Conservation (phyloP, 2,888 invertebrate genomes). For the Polydrusus tereticollis region DNA sequence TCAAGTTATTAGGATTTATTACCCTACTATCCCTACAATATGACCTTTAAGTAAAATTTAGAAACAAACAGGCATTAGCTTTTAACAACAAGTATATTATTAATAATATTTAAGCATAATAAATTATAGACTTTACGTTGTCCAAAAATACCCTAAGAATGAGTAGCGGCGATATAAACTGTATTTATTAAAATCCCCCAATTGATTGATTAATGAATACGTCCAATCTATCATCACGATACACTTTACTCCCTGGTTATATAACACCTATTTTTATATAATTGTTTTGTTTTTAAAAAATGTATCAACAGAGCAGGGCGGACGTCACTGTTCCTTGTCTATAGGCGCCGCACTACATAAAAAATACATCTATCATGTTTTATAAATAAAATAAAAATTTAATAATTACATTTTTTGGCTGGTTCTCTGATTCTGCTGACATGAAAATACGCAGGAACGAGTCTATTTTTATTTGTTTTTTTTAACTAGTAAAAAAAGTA, state of each 20-base stretch:
- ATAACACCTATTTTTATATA: background rate
- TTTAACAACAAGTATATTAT: no score
- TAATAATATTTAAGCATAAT: no score
- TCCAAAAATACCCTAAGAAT: no score
- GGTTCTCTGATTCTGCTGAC: background rate
- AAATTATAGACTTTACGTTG: no score
- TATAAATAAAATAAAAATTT: background rate
- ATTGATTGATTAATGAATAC: no score
- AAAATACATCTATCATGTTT: background rate
- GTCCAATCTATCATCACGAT: background rate
- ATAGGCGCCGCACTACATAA: background rate
- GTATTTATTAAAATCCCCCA: no score
- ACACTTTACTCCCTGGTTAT: background rate
- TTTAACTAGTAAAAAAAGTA: background rate
- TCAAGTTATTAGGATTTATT: no score
- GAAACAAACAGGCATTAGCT: no score
- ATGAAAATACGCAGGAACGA: background rate
- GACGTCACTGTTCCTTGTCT: background rate
- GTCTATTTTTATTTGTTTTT: background rate
- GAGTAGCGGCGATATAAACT: no score
- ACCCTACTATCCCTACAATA: no score
- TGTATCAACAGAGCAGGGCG: background rate
- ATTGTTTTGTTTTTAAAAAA: background rate
- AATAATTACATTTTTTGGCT: conserved; percentile 6
- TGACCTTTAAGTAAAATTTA: no score